A percentile compares a stretch with the other conserved stretches of the same genome.
Conservation (phyloP, 2,888 invertebrate genomes). For the Phyto melanocephala region DNA sequence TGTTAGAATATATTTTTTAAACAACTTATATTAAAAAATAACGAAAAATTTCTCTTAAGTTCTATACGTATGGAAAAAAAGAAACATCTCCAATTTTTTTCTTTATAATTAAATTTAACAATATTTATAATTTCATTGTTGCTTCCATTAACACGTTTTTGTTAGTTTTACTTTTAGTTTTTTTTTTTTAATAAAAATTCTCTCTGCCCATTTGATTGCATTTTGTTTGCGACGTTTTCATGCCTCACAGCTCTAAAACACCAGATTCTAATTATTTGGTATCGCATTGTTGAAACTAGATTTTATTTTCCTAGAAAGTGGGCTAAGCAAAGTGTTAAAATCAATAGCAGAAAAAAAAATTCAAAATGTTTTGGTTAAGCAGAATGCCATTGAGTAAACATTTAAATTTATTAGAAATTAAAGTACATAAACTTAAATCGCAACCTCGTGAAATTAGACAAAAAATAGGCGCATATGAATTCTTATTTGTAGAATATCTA, state of each 20-base stretch:
- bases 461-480: too few relatives aligned
- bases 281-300: constrained; percentile 6
- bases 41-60: too few relatives aligned
- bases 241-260: neutral
- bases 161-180: neutral
- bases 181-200: neutral
- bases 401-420: too few relatives aligned
- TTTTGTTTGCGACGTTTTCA: neutral
- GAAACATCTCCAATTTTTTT: too few relatives aligned
- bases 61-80: too few relatives aligned
- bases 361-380: too few relatives aligned
- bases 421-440: too few relatives aligned
- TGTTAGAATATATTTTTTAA: too few relatives aligned
- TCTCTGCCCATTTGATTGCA: neutral
- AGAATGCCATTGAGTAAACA: too few relatives aligned
- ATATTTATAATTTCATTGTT: constrained; percentile 5
- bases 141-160: constrained; percentile 24
- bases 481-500: too few relatives aligned
- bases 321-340: constrained; percentile 44
- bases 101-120: neutral
- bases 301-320: constrained; percentile 32
- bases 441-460: too few relatives aligned
- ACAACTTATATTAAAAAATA: too few relatives aligned
- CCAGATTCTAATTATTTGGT: constrained; percentile 7
- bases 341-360: neutral